phyloP scores from a whole-genome alignment of 2,888 invertebrate species.

The Myopa testacea region DNA sequence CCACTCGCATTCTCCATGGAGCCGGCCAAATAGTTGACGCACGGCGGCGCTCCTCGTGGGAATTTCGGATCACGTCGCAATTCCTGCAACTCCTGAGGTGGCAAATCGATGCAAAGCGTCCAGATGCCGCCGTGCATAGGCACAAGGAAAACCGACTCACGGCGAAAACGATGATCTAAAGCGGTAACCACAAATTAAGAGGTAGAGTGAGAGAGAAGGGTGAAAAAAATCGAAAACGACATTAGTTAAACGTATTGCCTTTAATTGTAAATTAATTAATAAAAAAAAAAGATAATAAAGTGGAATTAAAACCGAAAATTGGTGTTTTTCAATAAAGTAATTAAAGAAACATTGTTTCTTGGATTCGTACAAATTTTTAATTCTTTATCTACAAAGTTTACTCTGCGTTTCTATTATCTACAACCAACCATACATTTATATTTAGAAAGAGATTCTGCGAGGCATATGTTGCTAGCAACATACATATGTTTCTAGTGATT shows the following conservation, averaged over 20 bases:
- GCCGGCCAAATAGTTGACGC: slow-evolving; percentile 84
- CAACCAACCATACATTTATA: too few species aligned
- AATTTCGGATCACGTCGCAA: slow-evolving; percentile 63
- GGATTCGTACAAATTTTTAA: too few species aligned
- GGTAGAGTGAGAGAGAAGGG: neutral
- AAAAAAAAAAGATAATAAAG: too few species aligned
- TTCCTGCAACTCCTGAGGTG: slow-evolving; percentile 80
- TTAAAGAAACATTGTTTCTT: neutral
- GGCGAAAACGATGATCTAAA: slow-evolving; percentile 68
- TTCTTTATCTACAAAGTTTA: too few species aligned
- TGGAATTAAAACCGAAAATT: too few species aligned
- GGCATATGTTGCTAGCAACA: too few species aligned
- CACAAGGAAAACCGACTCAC: slow-evolving; percentile 77
- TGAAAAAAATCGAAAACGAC: neutral
- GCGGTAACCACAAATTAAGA: neutral
- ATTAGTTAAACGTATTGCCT: neutral
- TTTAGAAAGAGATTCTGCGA: too few species aligned
- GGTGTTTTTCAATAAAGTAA: too few species aligned
- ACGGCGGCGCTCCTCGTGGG: slow-evolving; percentile 72
- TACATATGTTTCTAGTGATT: too few species aligned
- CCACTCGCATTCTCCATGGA: slow-evolving; percentile 74
- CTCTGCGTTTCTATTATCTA: too few species aligned
- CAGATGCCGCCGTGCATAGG: slow-evolving; percentile 93
- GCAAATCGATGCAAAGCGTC: slow-evolving; percentile 86
- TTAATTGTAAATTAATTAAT: neutral